phyloP scores from a whole-genome alignment of 2,113 vertebrate genomes.

The Chionodraco myersi region DNA sequence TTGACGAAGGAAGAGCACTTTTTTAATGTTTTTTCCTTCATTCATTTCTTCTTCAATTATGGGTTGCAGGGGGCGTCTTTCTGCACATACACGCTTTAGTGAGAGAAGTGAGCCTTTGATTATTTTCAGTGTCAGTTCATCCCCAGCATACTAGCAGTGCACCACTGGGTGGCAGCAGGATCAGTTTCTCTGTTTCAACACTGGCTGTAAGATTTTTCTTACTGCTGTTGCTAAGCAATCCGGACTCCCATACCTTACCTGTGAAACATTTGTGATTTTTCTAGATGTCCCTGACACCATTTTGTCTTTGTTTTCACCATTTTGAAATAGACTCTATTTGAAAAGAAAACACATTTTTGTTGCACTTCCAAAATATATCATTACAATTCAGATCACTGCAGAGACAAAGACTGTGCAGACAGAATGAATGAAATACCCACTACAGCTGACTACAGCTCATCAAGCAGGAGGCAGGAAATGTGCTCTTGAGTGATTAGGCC shows the following conservation, averaged over 20 bases:
- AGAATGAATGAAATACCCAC: slow-evolving; percentile 1
- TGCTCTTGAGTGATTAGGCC: slow-evolving; percentile 76
- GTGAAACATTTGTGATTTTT: slow-evolving; percentile 76
- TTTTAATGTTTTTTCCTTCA: not conserved
- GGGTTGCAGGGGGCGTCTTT: not conserved
- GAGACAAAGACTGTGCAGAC: slow-evolving; percentile 8
- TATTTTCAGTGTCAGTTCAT: not conserved
- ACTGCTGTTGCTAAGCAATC: slow-evolving; percentile 84
- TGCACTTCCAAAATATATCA: not conserved
- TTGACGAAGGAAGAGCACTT: slow-evolving; percentile 31
- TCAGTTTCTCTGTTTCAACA: slow-evolving; percentile 51
- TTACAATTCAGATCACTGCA: not conserved
- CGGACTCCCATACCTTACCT: slow-evolving; percentile 70
- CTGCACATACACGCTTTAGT: not conserved
- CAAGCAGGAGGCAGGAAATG: slow-evolving; percentile 76
- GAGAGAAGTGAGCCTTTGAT: slow-evolving; percentile 12
- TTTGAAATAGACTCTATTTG: slow-evolving; percentile 34
- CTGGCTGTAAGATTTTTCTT: slow-evolving; percentile 55
- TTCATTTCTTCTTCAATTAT: not conserved
- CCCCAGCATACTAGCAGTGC: slow-evolving; percentile 3
- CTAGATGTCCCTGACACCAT: slow-evolving; percentile 76
- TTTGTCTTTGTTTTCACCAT: slow-evolving; percentile 74
- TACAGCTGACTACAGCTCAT: slow-evolving; percentile 63
- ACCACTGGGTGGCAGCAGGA: slow-evolving; percentile 79
- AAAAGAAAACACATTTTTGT: not conserved